Evolutionary conservation across 2,888 invertebrate genomes (phyloP), one percentile per base, ranked within the genome.

Genomic region (Cerceris ruficornis): DNA sequence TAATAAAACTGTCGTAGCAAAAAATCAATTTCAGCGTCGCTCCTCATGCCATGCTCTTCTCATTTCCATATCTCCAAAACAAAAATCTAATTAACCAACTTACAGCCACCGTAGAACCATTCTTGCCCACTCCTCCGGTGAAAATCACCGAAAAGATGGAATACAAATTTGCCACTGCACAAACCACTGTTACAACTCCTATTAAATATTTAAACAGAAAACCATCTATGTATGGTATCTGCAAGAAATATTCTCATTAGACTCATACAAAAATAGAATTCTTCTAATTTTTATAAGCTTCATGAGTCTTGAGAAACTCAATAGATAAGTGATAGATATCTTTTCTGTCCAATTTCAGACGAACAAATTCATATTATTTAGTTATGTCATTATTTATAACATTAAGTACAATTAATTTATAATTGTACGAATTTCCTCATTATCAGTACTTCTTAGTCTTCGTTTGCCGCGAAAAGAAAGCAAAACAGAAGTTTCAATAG

Each of bases 21-120:
- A 65, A 67, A 74, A 74, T 66, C 75, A 87, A 77, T 79, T 81
- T 88, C 86, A 90, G 89, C 88, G 81, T 85, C 84, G 88, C 88
- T 90, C 90, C 90, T 90, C 92, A 92, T 92, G 92, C 92, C 92
- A 92, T 92, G 92, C 92, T 86, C 88, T 83, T 88, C 89, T 90
- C 90, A 87, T 82, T 87, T 84, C 82, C 82, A 80, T 76, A 84
- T 83, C 79, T 85, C 77, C 80, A 85, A 82, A 75, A 78, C 80
- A 84, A 80, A 82, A 81, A 78, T 84, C 87, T 86, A 88, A 81
- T 88, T 88, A 82, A 83, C 84, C 76, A 89, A 92, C 97, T 97
- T 97, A 99, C 98, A 94, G 99, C 99, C 90, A 98, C 98, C 86
- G 99, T 98, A 89, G 99, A 99, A 94, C 98, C 98, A 94, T 99